phyloP scores from a whole-genome alignment of 2,888 invertebrate species.

The Metellina segmentata region DNA sequence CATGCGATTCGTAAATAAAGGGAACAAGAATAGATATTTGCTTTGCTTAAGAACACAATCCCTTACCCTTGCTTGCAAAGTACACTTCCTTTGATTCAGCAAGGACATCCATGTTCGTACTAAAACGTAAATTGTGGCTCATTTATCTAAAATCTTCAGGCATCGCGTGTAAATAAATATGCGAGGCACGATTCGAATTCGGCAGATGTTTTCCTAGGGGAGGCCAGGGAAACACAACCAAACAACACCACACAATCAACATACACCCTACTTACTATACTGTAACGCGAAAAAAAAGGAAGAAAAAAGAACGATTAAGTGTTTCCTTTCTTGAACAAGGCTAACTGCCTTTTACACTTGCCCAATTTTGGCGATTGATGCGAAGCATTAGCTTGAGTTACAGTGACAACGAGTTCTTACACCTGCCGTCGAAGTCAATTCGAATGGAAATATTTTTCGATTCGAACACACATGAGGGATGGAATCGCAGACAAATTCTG shows the following conservation, averaged over 20 bases:
- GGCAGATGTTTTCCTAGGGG: background rate
- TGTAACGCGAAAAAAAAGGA: background rate
- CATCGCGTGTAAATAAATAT: background rate
- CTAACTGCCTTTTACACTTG: background rate
- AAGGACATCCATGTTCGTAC: background rate
- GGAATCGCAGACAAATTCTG: too few species aligned
- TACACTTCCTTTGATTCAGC: background rate
- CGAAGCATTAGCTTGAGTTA: background rate
- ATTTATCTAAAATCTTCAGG: background rate
- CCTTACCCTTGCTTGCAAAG: background rate
- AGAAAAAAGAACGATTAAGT: background rate
- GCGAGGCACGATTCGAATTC: background rate
- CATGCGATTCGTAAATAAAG: too few species aligned
- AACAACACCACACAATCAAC: background rate
- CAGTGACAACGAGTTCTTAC: background rate
- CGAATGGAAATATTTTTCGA: too few species aligned
- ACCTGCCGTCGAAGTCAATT: too few species aligned
- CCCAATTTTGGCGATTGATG: background rate
- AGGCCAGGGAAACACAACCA: background rate
- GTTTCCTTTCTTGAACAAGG: background rate
- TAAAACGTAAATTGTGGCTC: background rate
- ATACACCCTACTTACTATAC: background rate
- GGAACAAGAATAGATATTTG: background rate
- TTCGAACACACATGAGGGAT: too few species aligned
- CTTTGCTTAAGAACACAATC: background rate